Evolutionary conservation across 2,888 invertebrate species (phyloP).

Genomic region (Ectobius pallidus): DNA sequence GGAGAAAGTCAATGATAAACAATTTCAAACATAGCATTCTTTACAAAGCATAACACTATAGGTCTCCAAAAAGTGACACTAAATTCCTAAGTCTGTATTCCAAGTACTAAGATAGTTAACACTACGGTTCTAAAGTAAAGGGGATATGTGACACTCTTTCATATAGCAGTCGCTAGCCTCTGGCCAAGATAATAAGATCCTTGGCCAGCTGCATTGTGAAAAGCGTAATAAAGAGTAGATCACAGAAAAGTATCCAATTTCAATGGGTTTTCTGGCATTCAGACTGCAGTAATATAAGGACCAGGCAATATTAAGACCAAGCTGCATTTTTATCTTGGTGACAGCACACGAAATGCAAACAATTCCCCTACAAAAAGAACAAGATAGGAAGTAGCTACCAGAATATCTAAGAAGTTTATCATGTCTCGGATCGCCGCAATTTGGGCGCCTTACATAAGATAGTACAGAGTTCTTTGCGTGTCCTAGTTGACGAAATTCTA

Average conservation of each 20-base stretch:
- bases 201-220: neutral
- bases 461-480: no score
- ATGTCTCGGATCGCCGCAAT: no score
- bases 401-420: neutral
- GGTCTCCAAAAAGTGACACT: no score
- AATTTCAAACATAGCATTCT: no score
- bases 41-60: no score
- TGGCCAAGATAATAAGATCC: neutral
- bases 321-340: neutral
- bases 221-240: neutral
- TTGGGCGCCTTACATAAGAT: no score
- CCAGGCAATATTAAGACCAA: neutral
- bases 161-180: neutral
- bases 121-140: no score
- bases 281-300: neutral
- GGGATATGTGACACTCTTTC: neutral
- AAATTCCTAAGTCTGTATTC: no score
- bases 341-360: neutral
- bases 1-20: no score
- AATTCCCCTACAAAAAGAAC: no score
- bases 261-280: neutral
- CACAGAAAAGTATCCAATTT: neutral
- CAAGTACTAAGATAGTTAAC: no score
- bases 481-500: no score
- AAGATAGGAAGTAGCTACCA: neutral